Percentiles rank a stretch among this genome's conserved stretches.
These are phyloP conservation scores for Lutjanus campechanus DNA, from an alignment of 2,797 vertebrate genomes.

Conservation along the genomic window DNA sequence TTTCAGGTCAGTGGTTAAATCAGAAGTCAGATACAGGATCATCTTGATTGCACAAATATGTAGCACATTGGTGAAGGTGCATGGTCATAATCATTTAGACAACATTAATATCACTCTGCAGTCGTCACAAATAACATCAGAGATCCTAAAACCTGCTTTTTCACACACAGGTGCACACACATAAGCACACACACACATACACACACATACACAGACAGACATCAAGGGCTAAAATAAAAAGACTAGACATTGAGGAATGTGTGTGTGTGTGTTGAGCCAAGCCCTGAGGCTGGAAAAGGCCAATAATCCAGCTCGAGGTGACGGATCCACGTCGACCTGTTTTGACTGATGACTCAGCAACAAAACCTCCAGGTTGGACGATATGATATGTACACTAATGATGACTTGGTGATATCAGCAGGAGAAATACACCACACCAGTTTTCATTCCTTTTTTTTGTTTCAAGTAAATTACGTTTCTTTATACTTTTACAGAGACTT, in stretches of 20 bases:
- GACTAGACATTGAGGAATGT: slow-evolving; percentile 14
- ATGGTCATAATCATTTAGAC: background rate
- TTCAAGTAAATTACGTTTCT: background rate
- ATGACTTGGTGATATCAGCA: background rate
- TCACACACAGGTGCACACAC: background rate
- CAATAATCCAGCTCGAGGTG: background rate
- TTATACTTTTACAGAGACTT: background rate
- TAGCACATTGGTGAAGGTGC: background rate
- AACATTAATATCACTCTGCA: background rate
- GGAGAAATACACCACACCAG: background rate
- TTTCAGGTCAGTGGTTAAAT: slow-evolving; percentile 1
- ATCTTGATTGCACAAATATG: background rate
- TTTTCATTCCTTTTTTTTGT: background rate
- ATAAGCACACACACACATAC: too few relatives aligned
- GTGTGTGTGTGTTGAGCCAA: background rate
- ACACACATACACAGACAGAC: background rate
- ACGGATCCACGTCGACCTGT: background rate
- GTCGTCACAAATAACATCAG: background rate
- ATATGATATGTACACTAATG: background rate
- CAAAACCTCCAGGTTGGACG: background rate
- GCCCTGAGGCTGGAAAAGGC: background rate
- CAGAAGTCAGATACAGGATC: background rate
- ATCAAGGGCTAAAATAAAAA: background rate
- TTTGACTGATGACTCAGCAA: slow-evolving; percentile 25
- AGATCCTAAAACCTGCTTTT: background rate